A percentile compares a stretch with the other conserved stretches of the same genome.
Evolutionary conservation across 2,113 vertebrate genomes (phyloP).

Genomic region (Forbesichthys agassizii): DNA sequence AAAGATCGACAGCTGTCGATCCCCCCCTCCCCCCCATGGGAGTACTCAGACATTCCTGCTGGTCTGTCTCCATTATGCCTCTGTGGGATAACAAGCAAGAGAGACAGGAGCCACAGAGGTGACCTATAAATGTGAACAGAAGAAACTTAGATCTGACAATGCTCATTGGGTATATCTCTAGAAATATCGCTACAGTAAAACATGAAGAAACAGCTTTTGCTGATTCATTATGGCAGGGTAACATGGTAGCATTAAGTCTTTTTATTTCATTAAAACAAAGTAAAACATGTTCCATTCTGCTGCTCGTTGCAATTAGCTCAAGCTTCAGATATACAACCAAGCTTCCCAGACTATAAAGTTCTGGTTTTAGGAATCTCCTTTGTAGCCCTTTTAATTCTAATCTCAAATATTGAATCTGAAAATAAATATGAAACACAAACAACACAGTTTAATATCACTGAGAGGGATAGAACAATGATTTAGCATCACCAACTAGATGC

Average conservation of each 20-base stretch:
- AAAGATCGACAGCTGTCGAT: constrained; percentile 44
- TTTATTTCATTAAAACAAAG: constrained; percentile 21
- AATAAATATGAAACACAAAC: constrained; percentile 51
- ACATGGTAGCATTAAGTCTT: too few species aligned
- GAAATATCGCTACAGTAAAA: constrained; percentile 8
- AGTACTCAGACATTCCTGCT: constrained; percentile 38
- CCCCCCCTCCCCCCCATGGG: constrained; percentile 48
- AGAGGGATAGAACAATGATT: constrained; percentile 66
- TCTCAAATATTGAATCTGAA: constrained; percentile 38
- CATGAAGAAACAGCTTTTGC: constrained; percentile 10
- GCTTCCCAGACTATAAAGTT: constrained; percentile 32
- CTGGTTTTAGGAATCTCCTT: constrained; percentile 30
- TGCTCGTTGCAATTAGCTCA: constrained; percentile 35
- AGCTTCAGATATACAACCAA: constrained; percentile 50
- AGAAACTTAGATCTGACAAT: not conserved
- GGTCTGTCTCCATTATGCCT: constrained; percentile 48
- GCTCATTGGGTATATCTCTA: constrained; percentile 6
- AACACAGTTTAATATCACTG: constrained; percentile 63
- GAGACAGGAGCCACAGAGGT: constrained; percentile 35
- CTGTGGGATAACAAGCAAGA: constrained; percentile 42
- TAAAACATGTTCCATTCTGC: constrained; percentile 25
- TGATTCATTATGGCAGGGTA: constrained; percentile 1
- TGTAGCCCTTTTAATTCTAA: constrained; percentile 52
- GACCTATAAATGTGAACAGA: constrained; percentile 26
- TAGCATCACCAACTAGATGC: constrained; percentile 69